A percentile compares a stretch with the other conserved stretches of the same genome.
phyloP scores from a whole-genome alignment of 2,113 vertebrate genomes.

The Strix aluco region DNA sequence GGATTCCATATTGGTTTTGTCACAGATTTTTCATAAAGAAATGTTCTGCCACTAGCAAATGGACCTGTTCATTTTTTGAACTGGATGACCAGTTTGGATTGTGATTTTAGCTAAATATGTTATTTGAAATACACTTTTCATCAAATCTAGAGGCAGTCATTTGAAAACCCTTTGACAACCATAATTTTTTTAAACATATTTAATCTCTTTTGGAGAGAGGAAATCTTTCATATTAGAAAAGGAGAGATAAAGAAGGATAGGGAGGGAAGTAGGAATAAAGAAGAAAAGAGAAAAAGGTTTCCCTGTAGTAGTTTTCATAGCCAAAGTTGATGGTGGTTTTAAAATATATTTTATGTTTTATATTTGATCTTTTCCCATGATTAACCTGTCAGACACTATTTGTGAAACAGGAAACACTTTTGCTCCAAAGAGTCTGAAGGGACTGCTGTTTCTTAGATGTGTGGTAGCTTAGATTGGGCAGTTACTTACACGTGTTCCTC shows the following conservation, averaged over 20 bases:
- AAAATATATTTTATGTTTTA: neutral
- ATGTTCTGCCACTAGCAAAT: neutral
- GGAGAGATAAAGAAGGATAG: neutral
- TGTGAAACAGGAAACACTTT: neutral
- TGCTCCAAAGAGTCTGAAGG: neutral
- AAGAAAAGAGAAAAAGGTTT: neutral
- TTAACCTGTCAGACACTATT: neutral
- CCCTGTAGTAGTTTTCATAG: neutral
- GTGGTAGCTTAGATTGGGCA: neutral
- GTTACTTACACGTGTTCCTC: neutral
- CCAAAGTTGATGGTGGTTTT: neutral
- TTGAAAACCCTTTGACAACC: neutral
- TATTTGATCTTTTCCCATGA: neutral
- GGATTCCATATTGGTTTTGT: neutral
- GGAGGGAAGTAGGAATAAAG: neutral
- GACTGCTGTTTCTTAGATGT: neutral
- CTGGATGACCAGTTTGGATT: neutral
- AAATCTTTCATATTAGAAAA: neutral
- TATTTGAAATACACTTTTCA: neutral
- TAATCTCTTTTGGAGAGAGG: neutral
- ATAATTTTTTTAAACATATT: neutral
- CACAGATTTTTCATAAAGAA: neutral
- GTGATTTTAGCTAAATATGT: neutral
- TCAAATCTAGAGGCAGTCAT: neutral
- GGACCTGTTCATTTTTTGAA: neutral